These are phyloP conservation scores for Drosophila burlai DNA, from an alignment of 1,140 invertebrate genomes.

Conservation along the genomic window DNA sequence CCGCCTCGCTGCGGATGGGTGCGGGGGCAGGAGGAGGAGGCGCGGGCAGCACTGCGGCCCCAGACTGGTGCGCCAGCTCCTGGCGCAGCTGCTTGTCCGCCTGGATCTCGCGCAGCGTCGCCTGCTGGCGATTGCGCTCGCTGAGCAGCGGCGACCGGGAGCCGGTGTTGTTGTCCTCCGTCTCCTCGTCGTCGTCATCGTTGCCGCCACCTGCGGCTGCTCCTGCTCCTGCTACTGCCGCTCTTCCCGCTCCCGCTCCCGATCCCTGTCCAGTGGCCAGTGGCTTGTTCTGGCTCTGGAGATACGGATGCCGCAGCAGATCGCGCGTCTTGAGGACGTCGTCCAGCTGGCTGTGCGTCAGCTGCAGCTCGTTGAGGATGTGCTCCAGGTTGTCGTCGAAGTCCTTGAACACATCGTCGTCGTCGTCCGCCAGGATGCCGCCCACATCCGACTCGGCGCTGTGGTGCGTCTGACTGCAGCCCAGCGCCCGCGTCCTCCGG, in stretches of 20 bases:
- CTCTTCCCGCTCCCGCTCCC: neutral
- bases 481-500: constrained; percentile 60
- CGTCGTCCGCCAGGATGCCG: constrained; percentile 68
- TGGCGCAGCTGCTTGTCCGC: constrained; percentile 69
- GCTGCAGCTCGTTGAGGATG: constrained; percentile 69
- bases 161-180: constrained; percentile 87
- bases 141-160: constrained; percentile 87
- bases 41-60: constrained; percentile 9
- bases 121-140: constrained; percentile 60
- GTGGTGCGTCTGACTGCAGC: constrained; percentile 72
- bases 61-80: constrained; percentile 51
- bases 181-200: constrained; percentile 84
- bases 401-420: constrained; percentile 83
- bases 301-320: neutral
- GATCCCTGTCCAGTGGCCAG: neutral
- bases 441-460: constrained; percentile 80
- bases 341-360: constrained; percentile 67
- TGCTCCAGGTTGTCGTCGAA: constrained; percentile 81
- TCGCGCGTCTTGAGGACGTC: constrained; percentile 63
- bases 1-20: constrained; percentile 71
- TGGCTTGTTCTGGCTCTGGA: constrained; percentile 6
- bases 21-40: constrained; percentile 6
- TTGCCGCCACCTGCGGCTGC: neutral
- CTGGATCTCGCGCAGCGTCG: constrained; percentile 49
- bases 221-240: neutral